Conservation (phyloP, 2,797 vertebrate genomes). For the Kryptolebias ocellatus region DNA sequence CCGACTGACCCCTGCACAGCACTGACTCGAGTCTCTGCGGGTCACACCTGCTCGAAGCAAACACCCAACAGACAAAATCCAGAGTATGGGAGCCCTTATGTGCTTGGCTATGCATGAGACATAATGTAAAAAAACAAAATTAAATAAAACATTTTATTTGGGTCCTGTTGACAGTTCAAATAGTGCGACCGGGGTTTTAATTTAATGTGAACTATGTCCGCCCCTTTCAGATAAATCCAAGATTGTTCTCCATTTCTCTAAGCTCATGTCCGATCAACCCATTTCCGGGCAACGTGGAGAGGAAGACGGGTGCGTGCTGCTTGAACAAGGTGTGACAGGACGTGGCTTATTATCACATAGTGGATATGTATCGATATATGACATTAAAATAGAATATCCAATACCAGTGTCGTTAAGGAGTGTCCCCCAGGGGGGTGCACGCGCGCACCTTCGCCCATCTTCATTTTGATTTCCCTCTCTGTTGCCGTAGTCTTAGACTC, state of each 20-base stretch:
- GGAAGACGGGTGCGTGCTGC: conserved; percentile 40
- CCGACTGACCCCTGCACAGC: conserved; percentile 18
- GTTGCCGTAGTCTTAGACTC: conserved; percentile 68
- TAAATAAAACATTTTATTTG: conserved; percentile 65
- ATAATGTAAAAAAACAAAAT: conserved; percentile 63
- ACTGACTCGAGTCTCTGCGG: conserved; percentile 44
- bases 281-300: conserved; percentile 11
- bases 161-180: conserved; percentile 38
- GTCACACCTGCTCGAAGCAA: no score
- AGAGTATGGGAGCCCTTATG: conserved; percentile 57
- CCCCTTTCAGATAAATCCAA: conserved; percentile 53
- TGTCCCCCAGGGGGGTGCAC: conserved; percentile 51
- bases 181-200: conserved; percentile 57
- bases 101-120: conserved; percentile 84
- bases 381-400: conserved; percentile 71
- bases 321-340: conserved; percentile 68
- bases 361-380: conserved; percentile 77
- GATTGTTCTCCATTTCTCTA: conserved; percentile 44
- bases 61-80: conserved; percentile 56
- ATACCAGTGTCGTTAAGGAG: conserved; percentile 67
- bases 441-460: conserved; percentile 56
- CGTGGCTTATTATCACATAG: conserved; percentile 70
- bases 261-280: conserved; percentile 42
- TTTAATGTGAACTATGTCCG: conserved; percentile 63
- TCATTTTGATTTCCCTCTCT: conserved; percentile 57